These are phyloP conservation scores for Hippocampus abdominalis DNA, from an alignment of 2,113 vertebrate genomes.

Conservation along the genomic window DNA sequence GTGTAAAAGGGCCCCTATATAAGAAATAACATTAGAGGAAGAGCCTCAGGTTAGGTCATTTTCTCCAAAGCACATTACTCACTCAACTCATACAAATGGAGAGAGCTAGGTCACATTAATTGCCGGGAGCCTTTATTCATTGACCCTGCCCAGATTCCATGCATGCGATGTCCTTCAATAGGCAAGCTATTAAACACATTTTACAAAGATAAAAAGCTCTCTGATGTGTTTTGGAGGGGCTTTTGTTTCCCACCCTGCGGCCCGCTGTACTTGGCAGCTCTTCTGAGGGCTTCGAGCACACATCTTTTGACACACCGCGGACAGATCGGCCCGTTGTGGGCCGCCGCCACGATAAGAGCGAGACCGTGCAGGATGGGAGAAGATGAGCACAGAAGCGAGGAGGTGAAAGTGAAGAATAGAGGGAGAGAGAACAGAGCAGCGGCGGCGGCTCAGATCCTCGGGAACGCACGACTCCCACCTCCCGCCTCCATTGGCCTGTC, in stretches of 20 bases:
- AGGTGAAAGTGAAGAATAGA: constrained; percentile 68
- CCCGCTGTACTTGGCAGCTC: constrained; percentile 70
- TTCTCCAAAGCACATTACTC: not conserved
- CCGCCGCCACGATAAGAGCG: constrained; percentile 46
- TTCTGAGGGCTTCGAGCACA: constrained; percentile 61
- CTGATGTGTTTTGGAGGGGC: constrained; percentile 49
- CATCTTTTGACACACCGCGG: constrained; percentile 58
- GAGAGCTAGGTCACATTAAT: constrained; percentile 35
- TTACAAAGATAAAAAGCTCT: constrained; percentile 40
- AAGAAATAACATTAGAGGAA: not conserved
- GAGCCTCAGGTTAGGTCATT: constrained; percentile 18
- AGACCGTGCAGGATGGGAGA: constrained; percentile 21
- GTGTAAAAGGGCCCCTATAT: not conserved
- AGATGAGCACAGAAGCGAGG: constrained; percentile 39
- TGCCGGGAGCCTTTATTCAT: constrained; percentile 44
- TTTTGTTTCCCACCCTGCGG: constrained; percentile 47
- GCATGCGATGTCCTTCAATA: constrained; percentile 48
- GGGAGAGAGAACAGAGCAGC: constrained; percentile 49
- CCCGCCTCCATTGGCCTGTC: constrained; percentile 66
- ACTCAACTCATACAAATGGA: constrained; percentile 16
- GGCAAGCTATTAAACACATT: constrained; percentile 60
- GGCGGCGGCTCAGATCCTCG: constrained; percentile 55
- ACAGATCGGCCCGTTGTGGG: constrained; percentile 63
- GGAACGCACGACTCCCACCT: constrained; percentile 35
- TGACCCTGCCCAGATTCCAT: constrained; percentile 56